Evolutionary conservation across 2,797 vertebrate species (phyloP), one percentile per base, ranked within the genome.

Genomic region (Sciurus carolinensis): DNA sequence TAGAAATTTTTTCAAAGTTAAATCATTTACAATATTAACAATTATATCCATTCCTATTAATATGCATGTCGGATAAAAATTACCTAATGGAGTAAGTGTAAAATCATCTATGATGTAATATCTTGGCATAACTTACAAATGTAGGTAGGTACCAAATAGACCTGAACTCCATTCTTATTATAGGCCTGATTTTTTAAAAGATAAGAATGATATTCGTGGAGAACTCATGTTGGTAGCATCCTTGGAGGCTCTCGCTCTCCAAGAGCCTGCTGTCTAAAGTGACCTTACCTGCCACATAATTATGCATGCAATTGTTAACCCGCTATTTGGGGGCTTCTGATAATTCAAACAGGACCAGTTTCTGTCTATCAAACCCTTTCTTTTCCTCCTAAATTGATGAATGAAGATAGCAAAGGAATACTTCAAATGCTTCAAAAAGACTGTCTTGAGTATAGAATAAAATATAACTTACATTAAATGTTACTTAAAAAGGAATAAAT

Each of bases 401-500:
- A 64, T 62, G 44, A 89, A 90, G 20, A 89, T 8, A 59, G 47
- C 22, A 83, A 59, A 76, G 30, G 36, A 83, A 77, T 93, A 69
- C 14, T 66, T 57, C 7, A 72, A 57, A 57, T 66, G 44, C 66
- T 77, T 82, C 30, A 57, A 20, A 90, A 90, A 75, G 24, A 50
- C 11, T 59, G 20, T 50, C 80, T 89, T n/a, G 6, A 79, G 33
- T 7, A 44, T 8, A 24, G 11, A 9, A 90, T 28, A 82, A 94
- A 62, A 50, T 83, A 50, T 54, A 42, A 76, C n/a, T 90, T 89
- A 28, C 64, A 26, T 71, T 64, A 82, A 64, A 84, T 36, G 26
- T 80, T 79, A 75, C 75, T 79, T 80, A 15, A 87, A 86, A 91
- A 82, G 36, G 7, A 82, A 94, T 71, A 76, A 95, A 42, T 75